Evolutionary conservation across 2,797 vertebrate species (phyloP), one percentile per base, ranked within the genome.

Genomic region (Ctenosaura bakeri): DNA sequence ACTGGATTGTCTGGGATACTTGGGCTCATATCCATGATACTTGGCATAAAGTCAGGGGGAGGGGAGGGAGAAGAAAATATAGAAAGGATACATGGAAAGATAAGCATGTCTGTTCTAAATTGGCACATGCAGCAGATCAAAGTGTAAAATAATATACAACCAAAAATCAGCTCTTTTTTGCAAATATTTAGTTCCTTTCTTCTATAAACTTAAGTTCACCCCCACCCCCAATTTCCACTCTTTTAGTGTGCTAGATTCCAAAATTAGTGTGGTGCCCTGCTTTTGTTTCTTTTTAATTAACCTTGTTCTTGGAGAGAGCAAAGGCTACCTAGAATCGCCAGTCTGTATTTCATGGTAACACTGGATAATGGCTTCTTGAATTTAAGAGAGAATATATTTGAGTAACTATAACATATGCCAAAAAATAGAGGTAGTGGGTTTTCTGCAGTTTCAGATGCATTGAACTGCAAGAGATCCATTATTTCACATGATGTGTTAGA

Each of bases 1-100:
- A 98, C 97, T 98, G 97, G 97, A 96, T 97, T 97, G 96, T 97
- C 95, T 97, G 97, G 96, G 97, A 95, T 97, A 24, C 96, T 97
- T 97, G 96, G 95, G 96, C 95, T 97, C 97, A 97, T 95, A 97
- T 97, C 97, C 97, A 97, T 96, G 96, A 95, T 97, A 96, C 95
- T 97, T 97, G 96, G 92, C 97, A 90, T 97, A 97, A 89, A 95
- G 93, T 96, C 93, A 95, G 91, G 95, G 92, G 88, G 93, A 26
- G 78, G 91, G 90, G 92, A 93, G 91, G 90, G 94, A 96, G 94
- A 95, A 94, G 95, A 94, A 90, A 96, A 93, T 91, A 90, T 89
- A 93, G 89, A 94, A 92, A 95, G 85, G 94, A 96, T 96, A 92
- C 92, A 96, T 95, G 95, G 94, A 94, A 95, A 96, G 94, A 93